Conservation (phyloP, 2,113 vertebrate species). For the Microcebus griseorufus region DNA sequence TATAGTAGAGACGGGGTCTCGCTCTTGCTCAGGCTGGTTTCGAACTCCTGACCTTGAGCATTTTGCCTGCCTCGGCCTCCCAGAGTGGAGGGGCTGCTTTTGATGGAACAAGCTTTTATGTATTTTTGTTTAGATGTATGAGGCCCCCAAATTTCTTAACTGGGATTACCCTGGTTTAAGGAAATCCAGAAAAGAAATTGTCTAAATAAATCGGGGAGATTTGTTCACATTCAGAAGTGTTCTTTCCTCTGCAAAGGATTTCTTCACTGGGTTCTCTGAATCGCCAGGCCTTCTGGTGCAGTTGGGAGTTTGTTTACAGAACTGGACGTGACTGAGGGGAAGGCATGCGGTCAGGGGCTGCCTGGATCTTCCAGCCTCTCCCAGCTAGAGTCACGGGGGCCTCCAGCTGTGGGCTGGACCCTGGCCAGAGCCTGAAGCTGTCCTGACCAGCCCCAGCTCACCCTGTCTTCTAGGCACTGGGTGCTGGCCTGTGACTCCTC, state of each 20-base stretch:
- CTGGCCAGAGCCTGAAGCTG: not conserved
- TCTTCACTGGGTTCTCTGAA: not conserved
- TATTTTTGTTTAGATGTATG: not conserved
- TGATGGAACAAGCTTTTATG: not conserved
- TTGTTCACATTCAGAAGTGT: not conserved
- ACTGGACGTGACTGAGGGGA: not conserved
- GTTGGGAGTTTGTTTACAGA: not conserved
- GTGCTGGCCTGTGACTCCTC: not conserved
- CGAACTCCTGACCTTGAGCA: no score
- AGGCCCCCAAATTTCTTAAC: not conserved
- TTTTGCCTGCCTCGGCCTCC: no score
- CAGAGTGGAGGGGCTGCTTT: not conserved
- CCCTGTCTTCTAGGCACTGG: not conserved
- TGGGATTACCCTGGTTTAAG: not conserved
- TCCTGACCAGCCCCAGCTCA: not conserved
- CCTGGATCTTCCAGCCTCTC: not conserved
- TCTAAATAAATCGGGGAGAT: not conserved
- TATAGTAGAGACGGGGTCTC: no score
- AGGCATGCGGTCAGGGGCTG: not conserved
- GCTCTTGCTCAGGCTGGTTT: no score
- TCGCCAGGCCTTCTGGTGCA: not conserved
- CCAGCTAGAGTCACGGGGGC: not conserved
- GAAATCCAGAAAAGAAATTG: not conserved
- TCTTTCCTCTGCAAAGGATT: not conserved
- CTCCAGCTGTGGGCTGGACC: constrained; percentile 39